phyloP scores from a whole-genome alignment of 2,113 vertebrate species.

The Phasianus colchicus region DNA sequence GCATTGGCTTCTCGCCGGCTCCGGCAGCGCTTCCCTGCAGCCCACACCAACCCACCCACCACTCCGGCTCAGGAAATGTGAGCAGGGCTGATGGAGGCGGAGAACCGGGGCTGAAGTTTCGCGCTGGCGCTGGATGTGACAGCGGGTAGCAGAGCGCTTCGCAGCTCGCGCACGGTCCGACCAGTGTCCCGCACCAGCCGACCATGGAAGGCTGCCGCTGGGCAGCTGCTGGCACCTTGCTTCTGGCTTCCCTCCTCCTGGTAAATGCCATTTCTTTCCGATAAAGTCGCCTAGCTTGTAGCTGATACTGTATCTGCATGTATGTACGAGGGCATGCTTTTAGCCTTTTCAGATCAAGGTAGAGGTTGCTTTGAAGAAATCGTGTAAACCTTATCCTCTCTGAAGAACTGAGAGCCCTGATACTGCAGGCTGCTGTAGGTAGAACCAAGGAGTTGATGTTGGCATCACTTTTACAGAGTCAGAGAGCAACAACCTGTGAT shows the following conservation, averaged over 20 bases:
- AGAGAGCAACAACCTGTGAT: slow-evolving; percentile 8
- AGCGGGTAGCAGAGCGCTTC: slow-evolving; percentile 70
- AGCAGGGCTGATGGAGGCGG: slow-evolving; percentile 81
- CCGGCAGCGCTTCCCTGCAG: slow-evolving; percentile 75
- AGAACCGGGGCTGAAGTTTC: slow-evolving; percentile 72
- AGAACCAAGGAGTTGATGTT: not conserved
- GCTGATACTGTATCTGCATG: not conserved
- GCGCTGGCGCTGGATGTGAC: slow-evolving; percentile 74
- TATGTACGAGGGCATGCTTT: not conserved
- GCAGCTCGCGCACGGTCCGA: slow-evolving; percentile 30
- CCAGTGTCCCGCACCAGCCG: slow-evolving; percentile 33
- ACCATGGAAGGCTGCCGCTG: slow-evolving; percentile 77
- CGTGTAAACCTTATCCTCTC: not conserved
- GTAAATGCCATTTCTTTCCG: slow-evolving; percentile 76
- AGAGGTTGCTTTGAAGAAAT: not conserved
- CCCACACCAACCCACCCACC: slow-evolving; percentile 66
- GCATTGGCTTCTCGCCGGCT: slow-evolving; percentile 85
- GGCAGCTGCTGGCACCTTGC: slow-evolving; percentile 71
- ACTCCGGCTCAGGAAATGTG: slow-evolving; percentile 69
- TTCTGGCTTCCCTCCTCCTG: slow-evolving; percentile 77
- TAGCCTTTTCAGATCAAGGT: not conserved
- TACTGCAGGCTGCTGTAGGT: slow-evolving; percentile 21
- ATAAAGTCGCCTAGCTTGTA: not conserved
- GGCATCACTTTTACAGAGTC: slow-evolving; percentile 14
- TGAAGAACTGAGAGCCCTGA: not conserved